Conservation (phyloP, 35 echinoderm and acorn worm genomes). For the Amphiura filiformis region DNA sequence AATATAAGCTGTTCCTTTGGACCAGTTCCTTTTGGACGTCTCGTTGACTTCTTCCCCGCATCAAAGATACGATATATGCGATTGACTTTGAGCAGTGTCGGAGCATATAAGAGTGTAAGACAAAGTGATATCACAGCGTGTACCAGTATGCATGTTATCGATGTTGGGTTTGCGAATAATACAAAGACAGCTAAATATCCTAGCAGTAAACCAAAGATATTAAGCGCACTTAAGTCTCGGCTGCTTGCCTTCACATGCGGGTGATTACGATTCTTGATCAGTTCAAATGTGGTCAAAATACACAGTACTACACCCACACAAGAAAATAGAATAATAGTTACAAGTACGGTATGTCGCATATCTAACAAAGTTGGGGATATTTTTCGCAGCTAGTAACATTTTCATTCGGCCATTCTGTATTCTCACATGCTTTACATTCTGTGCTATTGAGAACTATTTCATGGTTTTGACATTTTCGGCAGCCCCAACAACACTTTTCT, state of each 20-base stretch:
- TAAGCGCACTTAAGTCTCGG: constrained; percentile 21
- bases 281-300: not conserved
- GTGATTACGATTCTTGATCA: not conserved
- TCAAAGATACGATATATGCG: constrained; percentile 39
- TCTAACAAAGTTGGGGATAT: not conserved
- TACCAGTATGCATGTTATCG: not conserved
- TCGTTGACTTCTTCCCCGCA: not conserved
- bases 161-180: not conserved
- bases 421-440: not conserved
- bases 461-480: not conserved
- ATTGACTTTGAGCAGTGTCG: constrained; percentile 12
- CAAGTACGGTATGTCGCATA: not conserved
- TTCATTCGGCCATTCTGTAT: not conserved
- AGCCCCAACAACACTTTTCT: constrained; percentile 19
- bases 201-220: not conserved
- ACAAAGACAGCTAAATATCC: not conserved
- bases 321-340: not conserved
- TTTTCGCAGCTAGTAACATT: not conserved
- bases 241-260: constrained; percentile 11
- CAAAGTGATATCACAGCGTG: not conserved
- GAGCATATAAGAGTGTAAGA: not conserved
- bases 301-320: not conserved
- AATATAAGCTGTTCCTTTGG: constrained; percentile 3
- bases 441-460: constrained; percentile 14
- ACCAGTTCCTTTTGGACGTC: not conserved